phyloP scores from a whole-genome alignment of 2,888 invertebrate species.

The Dryococelus australis region DNA sequence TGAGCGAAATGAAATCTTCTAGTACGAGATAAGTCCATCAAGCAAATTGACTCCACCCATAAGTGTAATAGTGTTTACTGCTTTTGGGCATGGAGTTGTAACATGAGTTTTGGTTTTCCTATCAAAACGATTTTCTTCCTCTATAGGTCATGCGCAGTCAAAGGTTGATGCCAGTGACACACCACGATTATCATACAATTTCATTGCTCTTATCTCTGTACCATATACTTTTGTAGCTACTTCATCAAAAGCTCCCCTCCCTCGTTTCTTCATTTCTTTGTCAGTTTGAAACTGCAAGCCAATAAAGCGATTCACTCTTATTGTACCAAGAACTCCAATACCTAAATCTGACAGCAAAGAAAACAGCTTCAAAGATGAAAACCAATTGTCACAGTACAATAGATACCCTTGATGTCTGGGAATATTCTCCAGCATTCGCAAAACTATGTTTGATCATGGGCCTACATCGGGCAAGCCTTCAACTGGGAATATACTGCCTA shows the following conservation, averaged over 20 bases:
- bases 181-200: conserved; percentile 32
- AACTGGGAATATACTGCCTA: background rate
- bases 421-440: conserved; percentile 17
- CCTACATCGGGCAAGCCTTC: background rate
- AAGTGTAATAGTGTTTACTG: conserved; percentile 21
- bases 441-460: background rate
- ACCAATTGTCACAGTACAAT: conserved; percentile 10
- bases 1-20: too few species aligned
- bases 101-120: background rate
- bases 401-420: background rate
- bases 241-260: conserved; percentile 33
- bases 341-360: background rate
- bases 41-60: conserved; percentile 33
- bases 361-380: background rate
- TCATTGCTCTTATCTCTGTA: conserved; percentile 22
- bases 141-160: background rate
- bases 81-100: background rate
- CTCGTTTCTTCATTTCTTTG: conserved; percentile 30
- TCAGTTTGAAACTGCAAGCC: conserved; percentile 4
- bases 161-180: conserved; percentile 25
- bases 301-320: conserved; percentile 16
- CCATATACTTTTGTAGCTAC: background rate
- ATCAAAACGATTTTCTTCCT: background rate
- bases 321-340: conserved; percentile 19
- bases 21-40: conserved; percentile 40